Conservation (phyloP, 2,888 invertebrate genomes). For the Pyrochroa serraticornis region DNA sequence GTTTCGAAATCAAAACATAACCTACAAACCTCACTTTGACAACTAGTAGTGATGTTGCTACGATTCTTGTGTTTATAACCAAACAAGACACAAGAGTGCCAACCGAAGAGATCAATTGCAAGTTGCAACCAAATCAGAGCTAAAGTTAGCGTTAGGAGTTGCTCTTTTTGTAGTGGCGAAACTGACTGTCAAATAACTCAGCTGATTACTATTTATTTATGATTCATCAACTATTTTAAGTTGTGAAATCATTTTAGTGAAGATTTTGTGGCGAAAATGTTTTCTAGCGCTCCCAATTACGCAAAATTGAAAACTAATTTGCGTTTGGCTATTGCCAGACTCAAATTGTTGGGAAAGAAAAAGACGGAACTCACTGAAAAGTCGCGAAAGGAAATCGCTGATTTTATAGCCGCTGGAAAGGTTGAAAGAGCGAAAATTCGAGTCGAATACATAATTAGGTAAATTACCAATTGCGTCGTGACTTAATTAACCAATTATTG, state of each 20-base stretch:
- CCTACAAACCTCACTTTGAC: too few species aligned
- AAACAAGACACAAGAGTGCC: too few species aligned
- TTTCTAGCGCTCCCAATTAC: constrained; percentile 91
- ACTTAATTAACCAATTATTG: constrained; percentile 29
- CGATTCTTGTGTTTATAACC: too few species aligned
- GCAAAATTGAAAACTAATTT: constrained; percentile 96
- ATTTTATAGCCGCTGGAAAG: constrained; percentile 87
- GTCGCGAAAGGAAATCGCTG: constrained; percentile 95
- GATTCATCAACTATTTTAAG: constrained; percentile 18
- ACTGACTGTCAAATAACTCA: too few species aligned
- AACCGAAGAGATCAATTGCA: too few species aligned
- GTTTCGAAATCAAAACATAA: too few species aligned
- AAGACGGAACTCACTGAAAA: constrained; percentile 97
- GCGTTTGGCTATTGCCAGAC: constrained; percentile 87
- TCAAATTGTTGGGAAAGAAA: constrained; percentile 96
- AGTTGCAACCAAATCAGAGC: too few species aligned
- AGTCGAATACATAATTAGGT: constrained; percentile 96
- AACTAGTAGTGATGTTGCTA: too few species aligned
- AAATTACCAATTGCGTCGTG: constrained; percentile 33
- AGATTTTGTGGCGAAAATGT: constrained; percentile 65
- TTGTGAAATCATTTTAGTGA: constrained; percentile 11
- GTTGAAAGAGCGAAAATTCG: constrained; percentile 91
- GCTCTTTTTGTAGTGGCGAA: too few species aligned
- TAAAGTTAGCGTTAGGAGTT: too few species aligned
- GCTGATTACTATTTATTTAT: not conserved